These are phyloP conservation scores for Ceyx margarethae DNA, from an alignment of 2,113 vertebrate species.

Conservation along the genomic window DNA sequence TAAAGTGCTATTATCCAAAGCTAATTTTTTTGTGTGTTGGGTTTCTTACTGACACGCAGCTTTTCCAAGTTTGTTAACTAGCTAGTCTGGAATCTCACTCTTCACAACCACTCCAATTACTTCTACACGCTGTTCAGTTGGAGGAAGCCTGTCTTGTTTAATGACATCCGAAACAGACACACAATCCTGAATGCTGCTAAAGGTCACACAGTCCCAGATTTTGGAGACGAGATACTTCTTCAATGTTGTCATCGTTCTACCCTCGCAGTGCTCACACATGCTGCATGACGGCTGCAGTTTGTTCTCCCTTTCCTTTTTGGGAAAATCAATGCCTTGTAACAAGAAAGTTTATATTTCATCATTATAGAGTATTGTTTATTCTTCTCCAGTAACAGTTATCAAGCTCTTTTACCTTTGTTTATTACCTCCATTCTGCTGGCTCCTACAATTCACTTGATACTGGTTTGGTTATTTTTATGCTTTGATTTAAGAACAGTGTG, in stretches of 20 bases:
- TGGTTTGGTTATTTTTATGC: conserved; percentile 39
- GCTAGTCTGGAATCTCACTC: neutral
- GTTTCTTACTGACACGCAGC: neutral
- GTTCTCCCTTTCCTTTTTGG: conserved; percentile 34
- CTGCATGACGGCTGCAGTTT: neutral
- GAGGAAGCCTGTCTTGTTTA: conserved; percentile 27
- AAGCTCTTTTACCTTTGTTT: conserved; percentile 10
- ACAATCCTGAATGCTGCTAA: neutral
- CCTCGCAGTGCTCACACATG: neutral
- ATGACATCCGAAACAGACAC: conserved; percentile 46
- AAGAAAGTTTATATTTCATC: neutral
- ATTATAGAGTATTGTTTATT: neutral
- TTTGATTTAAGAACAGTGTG: conserved; percentile 33
- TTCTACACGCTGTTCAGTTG: neutral
- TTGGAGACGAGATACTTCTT: conserved; percentile 5
- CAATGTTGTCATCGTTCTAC: conserved; percentile 8
- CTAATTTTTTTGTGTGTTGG: neutral
- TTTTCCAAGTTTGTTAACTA: neutral
- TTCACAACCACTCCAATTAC: neutral
- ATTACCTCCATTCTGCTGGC: conserved; percentile 11
- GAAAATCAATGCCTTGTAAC: conserved; percentile 5
- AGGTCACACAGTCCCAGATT: conserved; percentile 10
- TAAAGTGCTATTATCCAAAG: neutral
- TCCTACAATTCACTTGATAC: conserved; percentile 6
- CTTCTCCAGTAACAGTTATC: neutral